Evolutionary conservation across 92 coral and sea anemone genomes (phyloP), one percentile per base, ranked within the genome.

Genomic region (Phenganax marumi): DNA sequence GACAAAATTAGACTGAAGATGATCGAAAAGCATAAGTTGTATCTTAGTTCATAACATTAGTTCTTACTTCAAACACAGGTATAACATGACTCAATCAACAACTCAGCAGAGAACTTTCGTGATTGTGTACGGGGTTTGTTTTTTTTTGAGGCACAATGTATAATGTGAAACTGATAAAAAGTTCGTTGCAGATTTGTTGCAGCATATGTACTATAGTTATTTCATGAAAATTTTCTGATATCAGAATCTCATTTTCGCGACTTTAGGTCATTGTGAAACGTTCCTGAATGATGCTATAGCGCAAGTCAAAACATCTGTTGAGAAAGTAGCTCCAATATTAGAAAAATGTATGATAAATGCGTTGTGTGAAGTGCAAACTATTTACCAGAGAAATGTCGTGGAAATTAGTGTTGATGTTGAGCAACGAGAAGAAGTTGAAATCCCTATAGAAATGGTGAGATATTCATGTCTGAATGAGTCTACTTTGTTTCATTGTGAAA

Each of bases 371-470:
- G 79, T 88, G 24, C 92, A 84, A 66, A 82, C 86, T 55, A 83
- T 85, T 22, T 68, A 91, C 21, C 90, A 88, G 17, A 76, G 71
- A 68, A 88, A 82, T 26, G 73, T 91, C 23, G 96, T 91, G n/a
- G 85, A 92, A 61, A 85, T 92, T n/a, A 87, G 77, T 2, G 86
- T 92, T 52, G 88, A 86, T 19, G 93, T 93, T 51, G 90, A 89
- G 81, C 90, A 86, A 57, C 84, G 89, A 10, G 95, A 96, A 56
- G 91, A 91, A 70, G 85, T 96, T 24, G 99, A 96, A 73, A 89
- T 91, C 48, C 87, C 94, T 17, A 43, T 92, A 65, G 78, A 85
- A 48, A 62, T 90, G 89, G 97, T 93, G 62, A 48, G 90, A 70
- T 8, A 13, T 8, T 19, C 26, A 8, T 21, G 7, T 14, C 1